phyloP scores from a whole-genome alignment of 2,113 vertebrate species.

The Cephalophus harveyi region DNA sequence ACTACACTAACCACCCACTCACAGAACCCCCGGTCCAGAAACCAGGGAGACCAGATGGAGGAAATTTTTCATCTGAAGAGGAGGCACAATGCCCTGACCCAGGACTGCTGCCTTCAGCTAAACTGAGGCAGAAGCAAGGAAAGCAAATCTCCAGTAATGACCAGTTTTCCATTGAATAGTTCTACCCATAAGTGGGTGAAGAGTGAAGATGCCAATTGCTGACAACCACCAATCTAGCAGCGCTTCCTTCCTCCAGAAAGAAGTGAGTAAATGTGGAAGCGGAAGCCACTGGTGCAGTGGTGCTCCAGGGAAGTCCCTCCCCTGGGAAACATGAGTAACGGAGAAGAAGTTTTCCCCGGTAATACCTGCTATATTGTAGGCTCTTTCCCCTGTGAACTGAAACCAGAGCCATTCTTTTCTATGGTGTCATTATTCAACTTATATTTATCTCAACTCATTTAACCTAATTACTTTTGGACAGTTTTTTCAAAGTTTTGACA shows the following conservation, averaged over 20 bases:
- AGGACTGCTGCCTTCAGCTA: background rate
- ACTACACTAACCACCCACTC: background rate
- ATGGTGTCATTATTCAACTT: background rate
- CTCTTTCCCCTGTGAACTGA: background rate
- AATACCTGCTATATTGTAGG: background rate
- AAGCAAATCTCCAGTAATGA: background rate
- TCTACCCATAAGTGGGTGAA: background rate
- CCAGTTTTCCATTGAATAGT: background rate
- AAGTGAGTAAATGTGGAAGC: background rate
- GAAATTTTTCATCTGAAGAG: background rate
- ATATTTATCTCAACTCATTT: background rate
- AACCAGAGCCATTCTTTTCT: background rate
- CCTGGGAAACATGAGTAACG: background rate
- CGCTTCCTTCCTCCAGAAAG: background rate
- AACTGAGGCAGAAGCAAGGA: background rate
- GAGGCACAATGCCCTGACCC: accelerated
- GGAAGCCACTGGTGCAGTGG: accelerated
- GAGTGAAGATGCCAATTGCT: background rate
- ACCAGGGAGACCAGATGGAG: background rate
- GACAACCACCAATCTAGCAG: background rate
- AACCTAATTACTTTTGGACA: background rate
- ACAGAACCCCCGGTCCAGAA: background rate
- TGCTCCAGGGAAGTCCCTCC: background rate
- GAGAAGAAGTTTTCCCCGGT: background rate
- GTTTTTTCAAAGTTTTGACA: background rate